A percentile compares a stretch with the other conserved stretches of the same genome.
Conservation (phyloP, 1,140 invertebrate species). For the Euura saliciscinereae region DNA sequence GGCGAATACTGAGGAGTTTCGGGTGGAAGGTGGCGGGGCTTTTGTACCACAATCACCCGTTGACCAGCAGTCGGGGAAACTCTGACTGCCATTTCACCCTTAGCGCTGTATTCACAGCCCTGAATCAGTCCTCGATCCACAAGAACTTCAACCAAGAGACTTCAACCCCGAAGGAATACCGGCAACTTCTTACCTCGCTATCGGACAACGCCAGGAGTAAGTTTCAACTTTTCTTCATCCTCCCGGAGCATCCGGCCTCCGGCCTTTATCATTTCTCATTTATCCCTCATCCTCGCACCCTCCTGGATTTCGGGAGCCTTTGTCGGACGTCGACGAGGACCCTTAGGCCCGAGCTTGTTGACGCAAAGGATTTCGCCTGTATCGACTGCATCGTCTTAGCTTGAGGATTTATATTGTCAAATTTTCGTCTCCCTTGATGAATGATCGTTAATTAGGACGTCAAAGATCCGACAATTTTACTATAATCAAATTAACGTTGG, state of each 20-base stretch:
- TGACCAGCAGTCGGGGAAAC: slow-evolving; percentile 64
- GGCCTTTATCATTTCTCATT: too few relatives aligned
- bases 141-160: slow-evolving; percentile 69
- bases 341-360: background rate
- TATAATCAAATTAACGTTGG: too few relatives aligned
- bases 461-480: too few relatives aligned
- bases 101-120: slow-evolving; percentile 69
- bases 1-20: slow-evolving; percentile 71
- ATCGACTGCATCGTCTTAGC: too few relatives aligned
- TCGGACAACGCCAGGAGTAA: slow-evolving; percentile 79
- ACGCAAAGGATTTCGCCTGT: background rate
- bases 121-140: slow-evolving; percentile 65
- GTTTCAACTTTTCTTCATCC: slow-evolving; percentile 49
- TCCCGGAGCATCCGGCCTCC: background rate
- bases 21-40: slow-evolving; percentile 74
- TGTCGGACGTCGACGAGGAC: background rate
- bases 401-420: too few relatives aligned
- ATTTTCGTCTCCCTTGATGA: too few relatives aligned
- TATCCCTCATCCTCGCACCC: background rate
- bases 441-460: too few relatives aligned
- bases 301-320: background rate
- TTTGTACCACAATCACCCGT: slow-evolving; percentile 73
- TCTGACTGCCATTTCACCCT: slow-evolving; percentile 78
- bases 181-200: slow-evolving; percentile 67
- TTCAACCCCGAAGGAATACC: slow-evolving; percentile 62